Conservation (phyloP, 2,113 vertebrate genomes). For the Hemibates koningsi region DNA sequence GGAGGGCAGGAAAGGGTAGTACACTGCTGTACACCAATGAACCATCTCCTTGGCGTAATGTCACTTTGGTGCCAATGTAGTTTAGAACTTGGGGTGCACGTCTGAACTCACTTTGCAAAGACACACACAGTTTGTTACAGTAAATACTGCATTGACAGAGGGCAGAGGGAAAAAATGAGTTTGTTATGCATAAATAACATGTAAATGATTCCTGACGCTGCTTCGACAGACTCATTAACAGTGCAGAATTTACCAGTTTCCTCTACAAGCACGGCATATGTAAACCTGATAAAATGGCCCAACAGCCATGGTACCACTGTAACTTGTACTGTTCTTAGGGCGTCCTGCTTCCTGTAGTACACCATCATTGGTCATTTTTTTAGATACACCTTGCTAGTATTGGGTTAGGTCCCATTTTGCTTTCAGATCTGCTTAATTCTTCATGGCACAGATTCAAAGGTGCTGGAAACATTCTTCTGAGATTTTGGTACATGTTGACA, state of each 20-base stretch:
- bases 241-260: neutral
- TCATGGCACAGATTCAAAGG: neutral
- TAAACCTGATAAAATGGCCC: neutral
- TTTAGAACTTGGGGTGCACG: conserved; percentile 79
- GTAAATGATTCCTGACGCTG: neutral
- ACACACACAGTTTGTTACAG: neutral
- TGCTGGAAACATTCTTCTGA: neutral
- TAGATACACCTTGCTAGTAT: neutral
- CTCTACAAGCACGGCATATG: neutral
- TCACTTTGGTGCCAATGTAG: conserved; percentile 83
- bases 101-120: conserved; percentile 80
- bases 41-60: conserved; percentile 84
- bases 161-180: neutral
- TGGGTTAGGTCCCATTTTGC: neutral
- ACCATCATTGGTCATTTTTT: neutral
- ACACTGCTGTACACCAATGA: conserved; percentile 81
- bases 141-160: neutral
- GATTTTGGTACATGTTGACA: neutral
- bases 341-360: neutral
- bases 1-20: conserved; percentile 81
- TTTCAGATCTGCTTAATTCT: neutral
- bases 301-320: neutral
- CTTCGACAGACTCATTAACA: neutral
- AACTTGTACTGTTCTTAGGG: neutral
- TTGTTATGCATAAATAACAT: neutral